These are phyloP conservation scores for Trinorchestia longiramus DNA, from an alignment of 1,140 invertebrate genomes.

Conservation along the genomic window DNA sequence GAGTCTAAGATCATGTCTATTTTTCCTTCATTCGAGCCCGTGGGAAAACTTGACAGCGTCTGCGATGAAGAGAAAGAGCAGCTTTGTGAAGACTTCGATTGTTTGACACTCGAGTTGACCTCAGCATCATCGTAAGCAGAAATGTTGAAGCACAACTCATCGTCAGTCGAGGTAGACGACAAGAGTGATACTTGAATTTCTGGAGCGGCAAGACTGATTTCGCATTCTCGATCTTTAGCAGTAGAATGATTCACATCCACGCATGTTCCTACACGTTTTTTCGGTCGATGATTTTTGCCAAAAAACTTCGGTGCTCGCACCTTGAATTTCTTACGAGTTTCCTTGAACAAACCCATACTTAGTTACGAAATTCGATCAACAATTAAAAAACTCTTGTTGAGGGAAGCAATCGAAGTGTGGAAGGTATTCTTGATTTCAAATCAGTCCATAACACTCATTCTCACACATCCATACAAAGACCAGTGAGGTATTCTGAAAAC, in stretches of 20 bases:
- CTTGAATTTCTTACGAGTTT: slow-evolving; percentile 5
- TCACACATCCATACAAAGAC: background rate
- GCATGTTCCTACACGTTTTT: background rate
- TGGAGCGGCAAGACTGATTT: background rate
- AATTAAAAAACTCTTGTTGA: background rate
- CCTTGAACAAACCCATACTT: slow-evolving; percentile 12
- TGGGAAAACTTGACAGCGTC: background rate
- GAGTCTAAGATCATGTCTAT: slow-evolving; percentile 23
- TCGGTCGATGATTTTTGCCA: background rate
- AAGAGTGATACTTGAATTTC: background rate
- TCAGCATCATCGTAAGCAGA: background rate
- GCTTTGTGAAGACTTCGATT: background rate
- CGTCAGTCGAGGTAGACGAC: background rate
- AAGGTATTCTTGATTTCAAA: background rate
- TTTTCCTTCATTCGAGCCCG: background rate
- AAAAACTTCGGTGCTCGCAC: background rate
- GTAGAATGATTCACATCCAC: background rate
- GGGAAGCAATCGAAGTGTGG: background rate
- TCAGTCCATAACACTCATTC: background rate
- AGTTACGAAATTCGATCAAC: background rate
- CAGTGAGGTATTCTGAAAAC: background rate
- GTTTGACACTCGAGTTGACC: no score
- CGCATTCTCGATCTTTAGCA: background rate
- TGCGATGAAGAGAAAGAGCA: background rate
- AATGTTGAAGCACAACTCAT: background rate